Base-by-base conservation (phyloP, 2,113 vertebrate species). In the Notechis scutatus region DNA sequence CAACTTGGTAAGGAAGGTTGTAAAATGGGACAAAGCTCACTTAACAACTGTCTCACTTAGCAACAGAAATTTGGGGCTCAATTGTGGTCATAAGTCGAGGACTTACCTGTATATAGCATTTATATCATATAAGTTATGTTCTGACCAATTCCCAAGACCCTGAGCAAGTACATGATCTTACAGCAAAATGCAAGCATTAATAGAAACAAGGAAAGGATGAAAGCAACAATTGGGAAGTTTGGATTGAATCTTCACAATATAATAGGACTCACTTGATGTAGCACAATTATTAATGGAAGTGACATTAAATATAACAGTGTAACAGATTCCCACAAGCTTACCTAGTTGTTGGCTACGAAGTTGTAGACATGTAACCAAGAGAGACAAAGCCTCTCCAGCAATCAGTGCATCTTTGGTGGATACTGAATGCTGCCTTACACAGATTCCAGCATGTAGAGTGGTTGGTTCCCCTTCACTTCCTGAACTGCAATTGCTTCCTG, bases 401-500 rank as follows among this genome's bases (percentile, higher is more conserved):
- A 99, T 99, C 95, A 99, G 98, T 7, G 99, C 98, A 92, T 99
- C 99, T 97, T 99, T 99, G 97, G 98, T 99, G 85, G 99, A 99
- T 87, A 99, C 98, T 0, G 98, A 98, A 95, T 98, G 99, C 94
- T 99, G 99, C 56, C 99, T 98, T 88, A 99, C 99, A 87, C 99
- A 99, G 97, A 99, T 99, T 64, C 99, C 99, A 2, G 99, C 99
- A 0, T 99, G 99, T 94, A 99, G 95, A 0, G 98, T 98, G 3
- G 98, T 99, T 0, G 98, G 96, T 86, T 99, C 99, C 1, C 99
- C 99, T 95, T 99, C 99, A 0, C 99, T 99, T 96, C 99, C 98
- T 24, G 99, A 99, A 95, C 99, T 99, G 98, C 99, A 99, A 92
- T 99, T 99, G 95, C 99, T 99, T 94, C 99, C 99, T 99, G 97